Conservation (phyloP, 2,113 vertebrate species). For the Isurus oxyrinchus region DNA sequence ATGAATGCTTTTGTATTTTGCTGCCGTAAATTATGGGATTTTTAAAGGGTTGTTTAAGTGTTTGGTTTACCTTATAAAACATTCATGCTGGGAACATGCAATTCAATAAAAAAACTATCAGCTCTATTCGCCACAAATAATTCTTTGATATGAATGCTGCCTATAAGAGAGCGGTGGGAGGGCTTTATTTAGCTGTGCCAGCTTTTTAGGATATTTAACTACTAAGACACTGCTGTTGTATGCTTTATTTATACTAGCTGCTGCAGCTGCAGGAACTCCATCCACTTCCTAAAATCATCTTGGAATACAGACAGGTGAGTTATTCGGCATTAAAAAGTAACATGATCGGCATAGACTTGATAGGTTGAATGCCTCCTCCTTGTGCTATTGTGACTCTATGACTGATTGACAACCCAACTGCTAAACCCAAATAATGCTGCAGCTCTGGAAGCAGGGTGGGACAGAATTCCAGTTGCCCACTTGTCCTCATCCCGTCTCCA, state of each 20-base stretch:
- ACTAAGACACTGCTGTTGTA: not conserved
- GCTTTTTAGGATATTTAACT: not conserved
- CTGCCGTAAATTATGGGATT: slow-evolving; percentile 4
- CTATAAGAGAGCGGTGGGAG: too few relatives aligned
- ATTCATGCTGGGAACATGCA: not conserved
- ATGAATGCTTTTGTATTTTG: slow-evolving; percentile 1
- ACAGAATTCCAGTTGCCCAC: not conserved
- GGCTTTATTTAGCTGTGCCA: fast-evolving
- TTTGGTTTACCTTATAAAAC: slow-evolving; percentile 26
- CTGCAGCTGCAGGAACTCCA: slow-evolving; percentile 75
- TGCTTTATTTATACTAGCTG: slow-evolving; percentile 58
- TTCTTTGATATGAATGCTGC: not conserved
- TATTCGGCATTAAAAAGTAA: not conserved
- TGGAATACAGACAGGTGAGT: slow-evolving; percentile 80
- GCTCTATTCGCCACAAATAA: not conserved
- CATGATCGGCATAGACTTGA: not conserved
- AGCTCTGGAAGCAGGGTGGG: not conserved
- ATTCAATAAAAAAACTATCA: not conserved
- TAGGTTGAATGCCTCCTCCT: not conserved
- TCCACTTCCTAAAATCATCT: slow-evolving; percentile 79
- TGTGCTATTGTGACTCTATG: not conserved
- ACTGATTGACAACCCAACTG: not conserved
- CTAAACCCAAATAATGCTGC: not conserved
- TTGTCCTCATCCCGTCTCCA: not conserved
- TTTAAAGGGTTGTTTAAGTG: slow-evolving; percentile 13